Conservation (phyloP, 1,140 invertebrate species). For the Trachymyrmex septentrionalis region DNA sequence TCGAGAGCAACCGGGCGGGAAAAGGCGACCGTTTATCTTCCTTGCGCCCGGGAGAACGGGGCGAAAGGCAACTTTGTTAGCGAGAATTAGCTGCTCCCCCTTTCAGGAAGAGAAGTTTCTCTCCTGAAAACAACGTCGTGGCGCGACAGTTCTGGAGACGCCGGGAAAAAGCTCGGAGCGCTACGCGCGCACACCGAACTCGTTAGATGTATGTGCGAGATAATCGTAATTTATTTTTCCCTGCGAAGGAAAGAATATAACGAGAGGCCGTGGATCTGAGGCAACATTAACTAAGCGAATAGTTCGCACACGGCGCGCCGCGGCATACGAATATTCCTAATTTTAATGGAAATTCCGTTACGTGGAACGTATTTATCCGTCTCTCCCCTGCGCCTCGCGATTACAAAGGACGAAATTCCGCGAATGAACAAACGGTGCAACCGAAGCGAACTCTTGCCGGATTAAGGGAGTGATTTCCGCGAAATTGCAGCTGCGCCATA, state of each 20-base stretch:
- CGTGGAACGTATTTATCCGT: slow-evolving; percentile 21
- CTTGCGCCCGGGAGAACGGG: slow-evolving; percentile 21
- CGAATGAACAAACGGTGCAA: slow-evolving; percentile 45
- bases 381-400: background rate
- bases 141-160: slow-evolving; percentile 35
- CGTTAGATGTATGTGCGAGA: slow-evolving; percentile 20
- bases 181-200: background rate
- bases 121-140: slow-evolving; percentile 47
- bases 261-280: background rate
- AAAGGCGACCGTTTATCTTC: slow-evolving; percentile 51
- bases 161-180: background rate
- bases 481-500: slow-evolving; percentile 58
- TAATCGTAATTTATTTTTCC: slow-evolving; percentile 37
- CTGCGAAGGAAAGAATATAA: background rate
- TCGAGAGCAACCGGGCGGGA: slow-evolving; percentile 46
- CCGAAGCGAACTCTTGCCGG: slow-evolving; percentile 59
- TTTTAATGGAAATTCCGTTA: slow-evolving; percentile 48
- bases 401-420: slow-evolving; percentile 57
- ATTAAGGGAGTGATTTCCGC: slow-evolving; percentile 66
- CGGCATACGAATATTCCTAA: slow-evolving; percentile 20
- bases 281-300: background rate
- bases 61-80: slow-evolving; percentile 42
- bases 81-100: slow-evolving; percentile 38
- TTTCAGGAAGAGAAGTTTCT: slow-evolving; percentile 34
- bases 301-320: background rate